phyloP scores from a whole-genome alignment of 1,140 invertebrate species.

The Metopolophium dirhodum region DNA sequence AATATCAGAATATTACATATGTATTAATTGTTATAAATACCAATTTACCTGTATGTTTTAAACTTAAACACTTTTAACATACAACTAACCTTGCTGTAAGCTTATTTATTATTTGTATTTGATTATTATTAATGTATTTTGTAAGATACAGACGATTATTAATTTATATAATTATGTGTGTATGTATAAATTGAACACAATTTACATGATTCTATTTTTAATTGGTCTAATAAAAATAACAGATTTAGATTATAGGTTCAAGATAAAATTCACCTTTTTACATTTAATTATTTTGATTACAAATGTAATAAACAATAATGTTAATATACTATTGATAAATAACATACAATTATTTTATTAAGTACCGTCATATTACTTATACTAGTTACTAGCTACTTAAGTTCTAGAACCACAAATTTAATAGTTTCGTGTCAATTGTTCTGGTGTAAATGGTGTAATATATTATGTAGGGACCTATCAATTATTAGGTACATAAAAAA shows the following conservation, averaged over 20 bases:
- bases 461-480: not conserved
- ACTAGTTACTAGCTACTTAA: not conserved
- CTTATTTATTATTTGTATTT: not conserved
- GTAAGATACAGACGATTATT: not conserved
- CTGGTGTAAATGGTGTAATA: not conserved
- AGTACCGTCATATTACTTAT: not conserved
- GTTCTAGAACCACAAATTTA: not conserved
- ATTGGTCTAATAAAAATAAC: not conserved
- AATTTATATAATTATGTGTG: not conserved
- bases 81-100: conserved; percentile 36
- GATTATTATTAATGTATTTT: not conserved
- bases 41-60: not conserved
- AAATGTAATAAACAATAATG: not conserved
- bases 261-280: not conserved
- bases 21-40: conserved; percentile 25
- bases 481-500: not conserved
- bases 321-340: not conserved
- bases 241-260: not conserved
- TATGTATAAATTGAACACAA: not conserved
- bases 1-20: conserved; percentile 2
- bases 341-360: not conserved
- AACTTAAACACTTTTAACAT: not conserved
- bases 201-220: not conserved
- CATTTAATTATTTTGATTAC: not conserved
- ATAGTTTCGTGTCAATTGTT: not conserved